phyloP scores from a whole-genome alignment of 2,797 vertebrate genomes.

The Phylloscopus collybita region DNA sequence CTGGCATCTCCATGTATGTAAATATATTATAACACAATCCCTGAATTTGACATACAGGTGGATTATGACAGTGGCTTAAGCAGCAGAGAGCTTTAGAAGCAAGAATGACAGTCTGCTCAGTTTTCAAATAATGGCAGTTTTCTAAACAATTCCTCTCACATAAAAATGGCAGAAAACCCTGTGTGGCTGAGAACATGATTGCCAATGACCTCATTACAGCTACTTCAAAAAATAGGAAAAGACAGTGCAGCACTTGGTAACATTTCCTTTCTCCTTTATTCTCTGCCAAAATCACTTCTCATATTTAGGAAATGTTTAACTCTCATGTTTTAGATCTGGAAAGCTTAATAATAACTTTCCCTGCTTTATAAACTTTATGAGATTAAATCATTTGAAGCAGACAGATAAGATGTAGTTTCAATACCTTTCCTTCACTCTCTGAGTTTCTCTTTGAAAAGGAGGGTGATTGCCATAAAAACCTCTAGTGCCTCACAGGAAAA shows the following conservation, averaged over 20 bases:
- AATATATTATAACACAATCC: background rate
- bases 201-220: background rate
- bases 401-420: background rate
- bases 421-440: background rate
- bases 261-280: background rate
- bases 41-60: constrained; percentile 20
- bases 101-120: background rate
- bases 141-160: background rate
- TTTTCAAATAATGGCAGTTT: background rate
- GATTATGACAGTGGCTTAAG: background rate
- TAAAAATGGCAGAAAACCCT: background rate
- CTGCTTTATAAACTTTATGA: background rate
- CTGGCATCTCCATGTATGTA: background rate
- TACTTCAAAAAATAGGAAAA: background rate
- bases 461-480: background rate
- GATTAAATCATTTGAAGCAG: background rate
- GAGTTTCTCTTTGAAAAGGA: background rate
- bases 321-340: background rate
- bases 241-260: background rate
- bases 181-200: background rate
- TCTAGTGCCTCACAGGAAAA: background rate
- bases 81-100: background rate
- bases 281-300: background rate
- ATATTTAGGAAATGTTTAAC: background rate
- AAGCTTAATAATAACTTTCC: background rate